Conservation (phyloP, 35 echinoderm and acorn worm genomes). For the Apostichopus japonicus region DNA sequence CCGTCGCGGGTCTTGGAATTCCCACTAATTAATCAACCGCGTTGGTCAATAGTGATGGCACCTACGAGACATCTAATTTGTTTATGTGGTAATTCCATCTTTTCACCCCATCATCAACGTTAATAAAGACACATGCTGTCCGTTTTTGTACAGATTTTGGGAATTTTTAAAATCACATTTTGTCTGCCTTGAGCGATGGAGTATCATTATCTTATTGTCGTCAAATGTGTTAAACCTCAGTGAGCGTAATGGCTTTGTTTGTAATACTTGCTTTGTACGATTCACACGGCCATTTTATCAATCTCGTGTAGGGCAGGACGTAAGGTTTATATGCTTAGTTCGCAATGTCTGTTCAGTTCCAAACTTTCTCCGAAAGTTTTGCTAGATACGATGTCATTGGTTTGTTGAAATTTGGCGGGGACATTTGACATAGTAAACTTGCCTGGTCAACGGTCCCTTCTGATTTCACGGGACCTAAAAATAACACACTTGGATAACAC, state of each 20-base stretch:
- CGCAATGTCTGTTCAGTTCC: slow-evolving; percentile 32
- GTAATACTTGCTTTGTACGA: slow-evolving; percentile 63
- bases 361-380: slow-evolving; percentile 52
- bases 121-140: not conserved
- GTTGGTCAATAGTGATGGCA: slow-evolving; percentile 13
- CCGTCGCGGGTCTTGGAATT: slow-evolving; percentile 63
- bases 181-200: slow-evolving; percentile 57
- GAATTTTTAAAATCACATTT: slow-evolving; percentile 62
- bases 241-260: slow-evolving; percentile 66
- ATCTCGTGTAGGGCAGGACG: not conserved
- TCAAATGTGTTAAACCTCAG: slow-evolving; percentile 66
- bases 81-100: slow-evolving; percentile 22
- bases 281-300: slow-evolving; percentile 53
- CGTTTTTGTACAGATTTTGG: slow-evolving; percentile 41
- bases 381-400: slow-evolving; percentile 45
- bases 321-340: slow-evolving; percentile 20
- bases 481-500: not conserved
- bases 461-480: not conserved
- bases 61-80: slow-evolving; percentile 5
- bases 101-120: not conserved
- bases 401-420: slow-evolving; percentile 58
- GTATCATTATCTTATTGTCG: slow-evolving; percentile 68
- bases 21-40: slow-evolving; percentile 52
- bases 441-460: slow-evolving; percentile 7
- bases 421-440: slow-evolving; percentile 35